phyloP scores from a whole-genome alignment of 2,888 invertebrate species.

The Ormyrus nitidulus region DNA sequence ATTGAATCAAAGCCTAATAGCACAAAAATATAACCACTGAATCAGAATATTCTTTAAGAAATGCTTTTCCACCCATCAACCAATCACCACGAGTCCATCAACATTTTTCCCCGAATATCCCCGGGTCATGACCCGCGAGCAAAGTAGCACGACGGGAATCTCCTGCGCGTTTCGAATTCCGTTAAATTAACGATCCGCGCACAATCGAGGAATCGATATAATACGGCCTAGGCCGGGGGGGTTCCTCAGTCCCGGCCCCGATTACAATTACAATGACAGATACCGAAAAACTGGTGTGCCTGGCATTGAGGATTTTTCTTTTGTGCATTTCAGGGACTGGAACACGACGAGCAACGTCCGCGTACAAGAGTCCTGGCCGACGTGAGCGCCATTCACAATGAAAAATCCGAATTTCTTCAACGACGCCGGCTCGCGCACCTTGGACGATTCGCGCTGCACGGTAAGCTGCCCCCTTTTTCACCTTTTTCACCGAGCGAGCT shows the following conservation, averaged over 20 bases:
- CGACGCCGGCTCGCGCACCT: conserved; percentile 70
- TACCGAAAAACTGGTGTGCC: too few relatives aligned
- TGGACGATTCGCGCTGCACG: conserved; percentile 71
- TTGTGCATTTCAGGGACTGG: conserved; percentile 73
- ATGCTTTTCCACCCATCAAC: too few relatives aligned
- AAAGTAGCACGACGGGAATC: too few relatives aligned
- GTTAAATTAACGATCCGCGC: too few relatives aligned
- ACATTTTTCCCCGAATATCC: too few relatives aligned
- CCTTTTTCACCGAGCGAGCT: not conserved
- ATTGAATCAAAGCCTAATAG: conserved; percentile 10
- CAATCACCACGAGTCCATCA: too few relatives aligned
- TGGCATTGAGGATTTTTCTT: conserved; percentile 14
- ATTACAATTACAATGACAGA: too few relatives aligned
- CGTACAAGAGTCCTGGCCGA: conserved; percentile 75
- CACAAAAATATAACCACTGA: conserved; percentile 28
- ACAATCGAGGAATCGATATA: too few relatives aligned
- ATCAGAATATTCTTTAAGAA: not conserved
- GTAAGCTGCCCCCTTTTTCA: conserved; percentile 63
- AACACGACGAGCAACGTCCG: conserved; percentile 74
- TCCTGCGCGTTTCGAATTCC: too few relatives aligned
- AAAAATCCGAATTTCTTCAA: conserved; percentile 69
- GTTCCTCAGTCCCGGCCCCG: too few relatives aligned
- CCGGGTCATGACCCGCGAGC: too few relatives aligned
- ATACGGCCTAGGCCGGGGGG: too few relatives aligned
- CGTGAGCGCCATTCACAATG: conserved; percentile 72